These are phyloP conservation scores for Seladonia tumulorum DNA, from an alignment of 2,888 invertebrate genomes.

Conservation along the genomic window DNA sequence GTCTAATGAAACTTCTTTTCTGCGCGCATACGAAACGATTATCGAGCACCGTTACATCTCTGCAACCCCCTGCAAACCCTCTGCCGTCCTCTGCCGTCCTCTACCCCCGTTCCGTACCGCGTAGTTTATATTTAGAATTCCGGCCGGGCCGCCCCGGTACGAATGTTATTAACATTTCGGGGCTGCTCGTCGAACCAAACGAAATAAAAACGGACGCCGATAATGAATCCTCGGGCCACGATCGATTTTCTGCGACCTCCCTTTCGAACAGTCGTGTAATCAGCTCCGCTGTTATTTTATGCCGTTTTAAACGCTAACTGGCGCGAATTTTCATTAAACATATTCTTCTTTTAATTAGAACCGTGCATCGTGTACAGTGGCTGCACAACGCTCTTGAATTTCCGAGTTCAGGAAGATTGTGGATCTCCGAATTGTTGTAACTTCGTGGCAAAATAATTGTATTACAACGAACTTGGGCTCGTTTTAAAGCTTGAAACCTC, in stretches of 20 bases:
- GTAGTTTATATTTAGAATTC: constrained; percentile 11
- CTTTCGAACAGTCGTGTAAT: neutral
- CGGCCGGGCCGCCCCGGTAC: neutral
- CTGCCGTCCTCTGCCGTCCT: neutral
- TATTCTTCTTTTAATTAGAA: neutral
- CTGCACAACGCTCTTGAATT: neutral
- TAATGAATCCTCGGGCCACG: neutral
- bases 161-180: constrained; percentile 7
- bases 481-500: too few relatives aligned
- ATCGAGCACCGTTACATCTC: constrained; percentile 31
- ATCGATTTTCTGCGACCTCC: neutral
- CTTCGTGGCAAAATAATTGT: too few relatives aligned
- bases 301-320: neutral
- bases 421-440: too few relatives aligned
- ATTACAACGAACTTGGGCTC: too few relatives aligned
- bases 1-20: constrained; percentile 38
- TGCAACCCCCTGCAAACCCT: neutral
- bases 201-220: neutral
- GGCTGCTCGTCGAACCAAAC: neutral
- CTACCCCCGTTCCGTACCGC: neutral
- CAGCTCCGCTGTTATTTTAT: neutral
- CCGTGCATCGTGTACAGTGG: neutral
- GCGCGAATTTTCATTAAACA: neutral
- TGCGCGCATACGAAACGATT: constrained; percentile 35
- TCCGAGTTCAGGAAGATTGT: neutral